Percentiles rank a stretch among this genome's conserved stretches.
Evolutionary conservation across 1,140 invertebrate genomes (phyloP).

Genomic region (Bombus waltoni): DNA sequence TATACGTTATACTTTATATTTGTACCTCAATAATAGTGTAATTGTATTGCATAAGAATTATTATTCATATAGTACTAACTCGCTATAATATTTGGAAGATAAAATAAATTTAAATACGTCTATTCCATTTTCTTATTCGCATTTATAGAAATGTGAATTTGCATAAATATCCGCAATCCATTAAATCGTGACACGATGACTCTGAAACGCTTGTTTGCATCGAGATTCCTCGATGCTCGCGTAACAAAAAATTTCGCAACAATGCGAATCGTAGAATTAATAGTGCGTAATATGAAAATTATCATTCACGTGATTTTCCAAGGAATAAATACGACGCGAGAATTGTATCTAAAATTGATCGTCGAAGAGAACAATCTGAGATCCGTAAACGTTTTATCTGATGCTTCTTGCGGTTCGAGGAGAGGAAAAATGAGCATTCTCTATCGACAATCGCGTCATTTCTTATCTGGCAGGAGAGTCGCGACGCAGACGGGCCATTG

Average conservation of each 20-base stretch:
- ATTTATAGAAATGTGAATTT: neutral
- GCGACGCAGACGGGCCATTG: conserved; percentile 39
- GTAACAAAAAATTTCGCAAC: neutral
- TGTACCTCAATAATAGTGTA: no score
- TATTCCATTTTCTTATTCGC: neutral
- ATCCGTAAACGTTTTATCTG: conserved; percentile 12
- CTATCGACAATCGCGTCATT: conserved; percentile 35
- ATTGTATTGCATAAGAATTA: no score
- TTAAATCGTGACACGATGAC: neutral
- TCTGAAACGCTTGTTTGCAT: neutral
- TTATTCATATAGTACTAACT: no score
- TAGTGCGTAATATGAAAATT: neutral
- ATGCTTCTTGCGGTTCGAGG: neutral
- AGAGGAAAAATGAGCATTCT: conserved; percentile 11
- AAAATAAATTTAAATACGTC: neutral
- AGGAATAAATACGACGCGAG: neutral
- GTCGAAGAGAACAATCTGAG: neutral
- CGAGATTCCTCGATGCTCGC: neutral
- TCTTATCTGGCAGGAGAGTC: conserved; percentile 31
- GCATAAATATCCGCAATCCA: neutral
- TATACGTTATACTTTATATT: no score
- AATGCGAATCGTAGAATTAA: neutral
- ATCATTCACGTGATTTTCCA: neutral
- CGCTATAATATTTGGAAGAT: no score
- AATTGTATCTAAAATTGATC: conserved; percentile 6